A percentile compares a stretch with the other conserved stretches of the same genome.
phyloP scores from a whole-genome alignment of 2,797 vertebrate species.

The Loriculus beryllinus region DNA sequence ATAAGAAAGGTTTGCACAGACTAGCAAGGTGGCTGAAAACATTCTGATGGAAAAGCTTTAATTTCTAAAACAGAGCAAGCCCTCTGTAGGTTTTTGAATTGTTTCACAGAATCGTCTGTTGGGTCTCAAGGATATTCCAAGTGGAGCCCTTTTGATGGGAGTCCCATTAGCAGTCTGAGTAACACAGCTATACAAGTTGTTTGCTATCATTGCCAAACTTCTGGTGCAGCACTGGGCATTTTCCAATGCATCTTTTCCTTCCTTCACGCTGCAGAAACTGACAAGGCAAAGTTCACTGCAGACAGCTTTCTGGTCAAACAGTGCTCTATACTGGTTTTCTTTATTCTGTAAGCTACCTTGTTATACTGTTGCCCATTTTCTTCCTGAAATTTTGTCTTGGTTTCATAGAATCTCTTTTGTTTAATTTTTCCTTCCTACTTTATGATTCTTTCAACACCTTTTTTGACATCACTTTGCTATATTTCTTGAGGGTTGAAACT shows the following conservation, averaged over 20 bases:
- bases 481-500: not conserved
- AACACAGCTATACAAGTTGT: rapidly evolving
- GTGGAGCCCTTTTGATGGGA: not conserved
- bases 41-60: not conserved
- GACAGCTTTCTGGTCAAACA: not conserved
- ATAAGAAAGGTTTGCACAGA: not conserved
- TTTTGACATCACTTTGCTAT: not conserved
- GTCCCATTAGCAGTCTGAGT: not conserved
- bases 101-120: not conserved
- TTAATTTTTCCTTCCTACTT: not conserved
- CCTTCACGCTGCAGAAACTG: not conserved
- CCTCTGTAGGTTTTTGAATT: not conserved
- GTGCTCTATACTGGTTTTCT: not conserved
- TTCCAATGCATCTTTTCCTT: not conserved
- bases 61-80: not conserved
- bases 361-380: not conserved
- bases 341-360: not conserved
- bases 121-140: not conserved
- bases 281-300: not conserved
- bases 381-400: not conserved
- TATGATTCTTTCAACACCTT: not conserved
- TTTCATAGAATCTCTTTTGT: not conserved
- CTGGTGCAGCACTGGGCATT: not conserved
- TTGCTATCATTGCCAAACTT: not conserved
- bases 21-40: not conserved